Base-by-base conservation (phyloP, 2,888 invertebrate species). In the Lithosia quadra region DNA sequence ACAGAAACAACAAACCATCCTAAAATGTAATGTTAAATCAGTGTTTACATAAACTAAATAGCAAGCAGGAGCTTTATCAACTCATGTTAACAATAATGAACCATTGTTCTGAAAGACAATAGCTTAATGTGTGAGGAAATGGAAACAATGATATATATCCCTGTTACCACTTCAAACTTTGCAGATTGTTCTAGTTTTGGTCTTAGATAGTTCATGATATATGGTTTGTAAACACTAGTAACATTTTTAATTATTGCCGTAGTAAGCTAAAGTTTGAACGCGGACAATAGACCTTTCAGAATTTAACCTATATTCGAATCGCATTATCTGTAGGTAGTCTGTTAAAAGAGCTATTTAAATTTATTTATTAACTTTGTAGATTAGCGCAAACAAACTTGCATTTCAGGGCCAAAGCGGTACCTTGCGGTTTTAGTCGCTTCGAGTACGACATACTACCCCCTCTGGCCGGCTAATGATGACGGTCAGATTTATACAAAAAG, bases 101-200 rank as follows among this genome's bases (percentile, higher is more conserved):
- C 85, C 85, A 90, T 90, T 90, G 90, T 90, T 83, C 58, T 36
- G 68, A 66, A 73, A 74, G 80, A 90, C 89, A 90, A 89, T 87
- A 71, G 75, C 79, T 68, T 74, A 77, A 81, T 84, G 82, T 84
- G 74, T 79, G 80, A 76, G 81, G 82, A 82, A 85, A 85, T 81
- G 75, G 81, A 77, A 81, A 82, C 81, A 79, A 61, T 70, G 75
- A 75, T 73, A 74, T 73, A 74, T 76, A 77, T 81, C 78, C 80
- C 72, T 64, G 72, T 72, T 74, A 76, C 66, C 67, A 66, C 57
- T 77, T 71, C 21, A 63, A 55, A 73, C 73, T 71, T 72, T 71
- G 66, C 58, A 74, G 66, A 76, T 68, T 63, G 67, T 72, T 60
- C 21, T 68, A 36, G 61, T 58, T 49, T 49, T 49, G 33, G n/a